Base-by-base conservation (phyloP, 2,888 invertebrate species). In the Troglohyphantes excavatus region DNA sequence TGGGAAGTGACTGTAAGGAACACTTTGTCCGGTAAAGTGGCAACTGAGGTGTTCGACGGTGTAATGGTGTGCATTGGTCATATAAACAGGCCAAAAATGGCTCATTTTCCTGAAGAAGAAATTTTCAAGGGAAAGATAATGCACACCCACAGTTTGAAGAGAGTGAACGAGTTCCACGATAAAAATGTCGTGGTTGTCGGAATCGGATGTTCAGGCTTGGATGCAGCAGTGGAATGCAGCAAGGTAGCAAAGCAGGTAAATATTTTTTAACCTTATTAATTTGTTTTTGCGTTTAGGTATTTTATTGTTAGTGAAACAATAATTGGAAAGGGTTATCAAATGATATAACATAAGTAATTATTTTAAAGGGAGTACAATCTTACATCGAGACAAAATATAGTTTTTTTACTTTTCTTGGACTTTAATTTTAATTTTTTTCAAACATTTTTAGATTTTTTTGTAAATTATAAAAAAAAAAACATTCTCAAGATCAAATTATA, bases 1-100 rank as follows among this genome's bases (percentile, higher is more conserved):
- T 91, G 82, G 92, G 92, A 33, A 13, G 84, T 91, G 2, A 65
- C 72, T 0, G 75, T 83, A 5, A 78, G 27, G 23, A 61, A 87
- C 21, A 82, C 23, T 1, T 9, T 59, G 11, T 23, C 65, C 9
- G 83, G 72, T 0, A 61, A 61, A 39, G 23, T 26, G 7, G 2
- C 27, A 1, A 27, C 29, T 0, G 65, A 90, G 13, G 27, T 61
- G 7, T 91, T 73, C 91, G 94, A 94, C 90, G 94, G 93, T 2
- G 94, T 94, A 0, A 92, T 94, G 92, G 92, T 94, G 0, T 94
- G 94, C 91, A 93, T 93, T 0, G 94, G 94, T 0, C 94, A 94
- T 90, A 94, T 94, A 91, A 93, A 93, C 0, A 91, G 92, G 27
- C 94, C 94, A 0, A 92, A 93, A 78, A 91, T 92, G 43, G 94